Evolutionary conservation across 2,888 invertebrate genomes (phyloP), one percentile per base, ranked within the genome.

Genomic region (Epinotia ramella): DNA sequence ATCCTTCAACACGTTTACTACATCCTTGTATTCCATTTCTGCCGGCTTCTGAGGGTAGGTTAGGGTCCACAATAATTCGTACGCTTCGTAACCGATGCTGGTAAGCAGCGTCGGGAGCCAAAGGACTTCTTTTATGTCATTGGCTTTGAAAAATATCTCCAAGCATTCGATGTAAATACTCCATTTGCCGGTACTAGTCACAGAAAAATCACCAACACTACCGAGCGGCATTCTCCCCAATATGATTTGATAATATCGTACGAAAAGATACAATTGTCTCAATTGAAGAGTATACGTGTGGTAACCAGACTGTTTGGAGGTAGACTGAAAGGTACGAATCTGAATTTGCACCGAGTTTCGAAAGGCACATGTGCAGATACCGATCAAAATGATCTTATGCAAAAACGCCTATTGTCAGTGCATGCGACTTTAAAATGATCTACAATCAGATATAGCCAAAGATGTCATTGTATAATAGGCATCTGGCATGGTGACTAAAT

Each of bases 81-180:
- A 66, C n/a, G 53, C 28, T 5, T 2, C 66, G 53, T 66, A n/a
- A 24, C 53, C 53, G 1, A 66, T 66, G 18, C 12, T 40, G 40
- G 56, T 18, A n/a, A 67, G 56, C n/a, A 67, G 53, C 33, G 33
- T 13, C 40, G 67, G 67, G 3, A 67, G 33, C 56, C 40, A 56
- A 16, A 67, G 28, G 11, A 13, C 56, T 56, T 67, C 67, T 12
- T 56, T 56, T 13, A 56, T 40, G 18, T 4, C 13, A 7, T 67
- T 67, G 12, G 33, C 67, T 28, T 40, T 53, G 12, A 67, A 40
- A 18, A 33, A 67, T 33, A 67, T 67, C 33, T 67, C 67, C 33
- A 67, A 18, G n/a, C 56, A 33, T 13, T 67, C 67, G 18, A 49
- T 49, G 49, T 65, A 65, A 16, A 49, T 16, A 24, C 46, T 46